A percentile compares a stretch with the other conserved stretches of the same genome.
These are phyloP conservation scores for Peromyscus polionotus DNA, from an alignment of 2,113 vertebrate genomes.

Conservation along the genomic window DNA sequence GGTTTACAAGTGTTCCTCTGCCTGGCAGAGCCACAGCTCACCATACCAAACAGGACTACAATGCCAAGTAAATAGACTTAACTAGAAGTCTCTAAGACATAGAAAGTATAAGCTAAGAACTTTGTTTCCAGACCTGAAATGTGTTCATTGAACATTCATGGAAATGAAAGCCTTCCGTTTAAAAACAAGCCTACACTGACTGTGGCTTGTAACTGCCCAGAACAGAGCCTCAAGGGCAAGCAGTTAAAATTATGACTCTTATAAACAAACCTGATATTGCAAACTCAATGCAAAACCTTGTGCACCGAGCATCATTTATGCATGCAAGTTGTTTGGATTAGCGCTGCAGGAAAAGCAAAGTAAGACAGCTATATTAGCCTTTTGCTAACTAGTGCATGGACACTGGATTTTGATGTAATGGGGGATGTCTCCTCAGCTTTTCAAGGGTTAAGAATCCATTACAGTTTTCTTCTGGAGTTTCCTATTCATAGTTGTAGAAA, in stretches of 20 bases:
- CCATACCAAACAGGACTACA: slow-evolving; percentile 78
- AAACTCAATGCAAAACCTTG: slow-evolving; percentile 87
- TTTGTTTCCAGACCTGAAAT: slow-evolving; percentile 75
- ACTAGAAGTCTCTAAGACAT: slow-evolving; percentile 80
- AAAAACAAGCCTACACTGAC: slow-evolving; percentile 78
- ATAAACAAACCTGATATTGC: slow-evolving; percentile 88
- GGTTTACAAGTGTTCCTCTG: slow-evolving; percentile 41
- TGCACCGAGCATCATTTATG: slow-evolving; percentile 83
- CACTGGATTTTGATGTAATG: slow-evolving; percentile 74
- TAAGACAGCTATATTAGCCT: slow-evolving; percentile 83
- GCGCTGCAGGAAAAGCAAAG: slow-evolving; percentile 82
- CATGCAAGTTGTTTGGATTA: slow-evolving; percentile 86
- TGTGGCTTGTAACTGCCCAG: slow-evolving; percentile 77
- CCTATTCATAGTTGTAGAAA: slow-evolving; percentile 80
- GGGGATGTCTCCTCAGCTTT: slow-evolving; percentile 66
- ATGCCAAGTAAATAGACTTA: slow-evolving; percentile 85
- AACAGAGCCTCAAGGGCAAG: slow-evolving; percentile 84
- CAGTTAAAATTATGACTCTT: slow-evolving; percentile 88
- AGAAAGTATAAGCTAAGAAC: slow-evolving; percentile 79
- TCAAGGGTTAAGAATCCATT: slow-evolving; percentile 79
- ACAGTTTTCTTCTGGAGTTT: slow-evolving; percentile 80
- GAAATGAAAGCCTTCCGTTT: slow-evolving; percentile 85
- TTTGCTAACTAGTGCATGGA: slow-evolving; percentile 76
- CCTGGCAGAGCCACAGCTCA: slow-evolving; percentile 72
- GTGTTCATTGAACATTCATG: slow-evolving; percentile 64